phyloP scores from a whole-genome alignment of 2,888 invertebrate species.

The Euzetes globulus region DNA sequence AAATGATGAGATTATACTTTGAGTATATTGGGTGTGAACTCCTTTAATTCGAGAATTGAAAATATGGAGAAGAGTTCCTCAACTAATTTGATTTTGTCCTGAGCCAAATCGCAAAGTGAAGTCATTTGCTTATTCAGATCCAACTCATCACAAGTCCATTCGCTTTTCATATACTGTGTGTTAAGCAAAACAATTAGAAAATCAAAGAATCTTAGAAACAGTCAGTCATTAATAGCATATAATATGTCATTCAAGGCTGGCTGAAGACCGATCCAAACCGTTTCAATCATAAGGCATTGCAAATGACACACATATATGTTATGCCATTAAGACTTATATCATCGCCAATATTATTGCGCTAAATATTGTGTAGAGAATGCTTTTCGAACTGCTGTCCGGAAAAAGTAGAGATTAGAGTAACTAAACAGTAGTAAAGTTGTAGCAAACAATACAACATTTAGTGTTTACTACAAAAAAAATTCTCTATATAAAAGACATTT shows the following conservation, averaged over 20 bases:
- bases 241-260: constrained; percentile 26
- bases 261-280: not conserved
- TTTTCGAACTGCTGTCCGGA: constrained; percentile 19
- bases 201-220: not conserved
- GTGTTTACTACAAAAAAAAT: constrained; percentile 13
- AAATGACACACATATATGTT: constrained; percentile 28
- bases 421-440: not conserved
- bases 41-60: not conserved
- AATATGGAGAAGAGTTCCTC: constrained; percentile 15
- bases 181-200: constrained; percentile 1
- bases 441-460: not conserved
- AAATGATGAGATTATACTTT: not conserved
- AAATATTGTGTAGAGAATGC: constrained; percentile 9
- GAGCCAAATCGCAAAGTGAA: not conserved
- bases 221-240: constrained; percentile 17
- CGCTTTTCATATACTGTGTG: constrained; percentile 14
- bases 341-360: constrained; percentile 5
- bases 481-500: constrained; percentile 13
- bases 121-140: not conserved
- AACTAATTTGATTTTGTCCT: constrained; percentile 2
- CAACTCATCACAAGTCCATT: constrained; percentile 23
- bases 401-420: constrained; percentile 19
- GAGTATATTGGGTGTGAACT: constrained; percentile 14
- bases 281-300: constrained; percentile 24
- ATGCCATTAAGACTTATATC: constrained; percentile 20